Evolutionary conservation across 37 sponge, comb jelly and placozoan species (phyloP), one percentile per base, ranked within the genome.

Genomic region (Haliclona indistincta): DNA sequence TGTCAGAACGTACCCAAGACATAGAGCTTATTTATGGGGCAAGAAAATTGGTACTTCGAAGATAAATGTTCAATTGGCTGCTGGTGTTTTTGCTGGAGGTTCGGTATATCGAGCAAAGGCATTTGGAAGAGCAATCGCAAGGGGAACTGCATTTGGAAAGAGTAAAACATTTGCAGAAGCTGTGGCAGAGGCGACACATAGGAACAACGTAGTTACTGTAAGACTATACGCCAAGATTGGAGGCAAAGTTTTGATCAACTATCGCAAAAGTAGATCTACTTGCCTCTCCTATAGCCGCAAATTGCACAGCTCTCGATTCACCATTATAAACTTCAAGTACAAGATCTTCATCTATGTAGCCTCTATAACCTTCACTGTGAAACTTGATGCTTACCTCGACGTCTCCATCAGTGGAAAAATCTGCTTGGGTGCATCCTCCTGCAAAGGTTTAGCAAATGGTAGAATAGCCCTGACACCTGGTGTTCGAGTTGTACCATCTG

Each of bases 1-100:
- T 37, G 79, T 78, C 4, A 4, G 0, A 25, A 78, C 44, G 37
- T 78, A 85, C 39, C 86, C 86, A 0, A 25, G 17, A 38, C 79
- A 85, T 74, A 85, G 54, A 49, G 86, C 86, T 7, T 77, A 73
- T 68, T 72, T 85, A 1, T 85, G 79, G 78, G 79, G 86, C n/a
- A 78, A 85, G 44, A 78, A 63, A 38, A 43, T 78, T 78, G 86
- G 86, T 40, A 64, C 67, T 43, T 43, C 34, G 4, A 77, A 85
- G 42, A 45, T 78, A 28, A 60, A 85, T 38, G 56, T 61, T 2
- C 72, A 71, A 22, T 22, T 78, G 26, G 79, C 75, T 23, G 67
- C 73, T 19, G 86, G 86, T 38, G 86, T 64, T 20, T 85, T 85
- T 71, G 67, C 40, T 54, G 86, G 86, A 20, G 71, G 71, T 34